phyloP scores from a whole-genome alignment of 2,888 invertebrate species.

The Epistrophella euchroma region DNA sequence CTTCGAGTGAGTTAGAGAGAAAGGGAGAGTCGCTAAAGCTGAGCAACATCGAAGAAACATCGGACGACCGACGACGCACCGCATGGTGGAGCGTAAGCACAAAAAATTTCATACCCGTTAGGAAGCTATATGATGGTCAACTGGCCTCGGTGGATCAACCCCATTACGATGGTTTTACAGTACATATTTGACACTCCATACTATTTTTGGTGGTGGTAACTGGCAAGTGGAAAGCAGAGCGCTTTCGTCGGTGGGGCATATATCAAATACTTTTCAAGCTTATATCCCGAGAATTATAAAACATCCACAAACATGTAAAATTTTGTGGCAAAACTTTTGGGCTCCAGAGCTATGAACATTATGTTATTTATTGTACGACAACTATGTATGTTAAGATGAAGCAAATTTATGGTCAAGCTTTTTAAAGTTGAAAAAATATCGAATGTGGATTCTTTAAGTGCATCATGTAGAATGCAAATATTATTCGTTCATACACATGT shows the following conservation, averaged over 20 bases:
- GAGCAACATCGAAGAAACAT: neutral
- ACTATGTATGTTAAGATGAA: conserved; percentile 1
- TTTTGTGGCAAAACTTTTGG: conserved; percentile 69
- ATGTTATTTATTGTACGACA: neutral
- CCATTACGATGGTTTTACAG: conserved; percentile 37
- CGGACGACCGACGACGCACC: neutral
- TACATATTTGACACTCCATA: conserved; percentile 70
- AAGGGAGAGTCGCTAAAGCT: neutral
- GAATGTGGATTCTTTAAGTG: neutral
- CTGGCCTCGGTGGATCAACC: neutral
- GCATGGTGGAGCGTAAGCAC: neutral
- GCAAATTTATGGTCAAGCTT: conserved; percentile 45
- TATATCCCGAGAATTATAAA: conserved; percentile 52
- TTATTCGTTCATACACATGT: neutral
- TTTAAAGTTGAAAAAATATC: conserved; percentile 10
- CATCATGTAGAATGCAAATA: conserved; percentile 4
- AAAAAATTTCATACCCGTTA: neutral
- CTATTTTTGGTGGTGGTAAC: conserved; percentile 39
- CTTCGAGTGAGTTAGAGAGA: neutral
- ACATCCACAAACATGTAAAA: conserved; percentile 73
- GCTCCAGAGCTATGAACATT: neutral
- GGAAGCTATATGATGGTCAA: conserved; percentile 21
- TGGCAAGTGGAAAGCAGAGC: conserved; percentile 53
- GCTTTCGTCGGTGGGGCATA: neutral
- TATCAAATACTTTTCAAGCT: conserved; percentile 51